Conservation (phyloP, 2,113 vertebrate genomes). For the Hippocampus mohnikei region DNA sequence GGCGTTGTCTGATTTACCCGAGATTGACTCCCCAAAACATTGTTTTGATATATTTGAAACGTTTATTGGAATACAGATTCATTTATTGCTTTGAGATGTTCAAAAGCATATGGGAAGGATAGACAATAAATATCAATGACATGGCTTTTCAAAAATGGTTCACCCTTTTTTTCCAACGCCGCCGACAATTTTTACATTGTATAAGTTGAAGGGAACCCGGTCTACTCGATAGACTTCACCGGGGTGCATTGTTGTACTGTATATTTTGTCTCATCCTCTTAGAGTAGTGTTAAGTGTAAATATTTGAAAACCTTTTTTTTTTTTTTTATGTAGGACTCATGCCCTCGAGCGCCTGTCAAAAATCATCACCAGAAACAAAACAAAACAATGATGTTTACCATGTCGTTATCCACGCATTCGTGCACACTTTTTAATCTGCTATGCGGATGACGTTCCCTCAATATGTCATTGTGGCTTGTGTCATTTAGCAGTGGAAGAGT, state of each 20-base stretch:
- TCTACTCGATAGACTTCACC: neutral
- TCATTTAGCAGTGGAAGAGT: slow-evolving; percentile 26
- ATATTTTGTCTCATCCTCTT: neutral
- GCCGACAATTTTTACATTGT: too few species aligned
- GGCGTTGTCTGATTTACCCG: neutral
- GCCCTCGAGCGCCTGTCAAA: neutral
- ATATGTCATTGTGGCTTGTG: slow-evolving; percentile 43
- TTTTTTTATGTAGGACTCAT: neutral
- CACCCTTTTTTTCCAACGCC: too few species aligned
- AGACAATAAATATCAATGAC: too few species aligned
- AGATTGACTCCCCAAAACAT: neutral
- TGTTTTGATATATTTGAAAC: too few species aligned
- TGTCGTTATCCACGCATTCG: neutral
- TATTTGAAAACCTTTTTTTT: neutral
- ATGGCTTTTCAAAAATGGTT: too few species aligned
- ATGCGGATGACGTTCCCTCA: slow-evolving; percentile 37
- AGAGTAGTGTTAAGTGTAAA: neutral
- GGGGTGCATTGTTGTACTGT: neutral
- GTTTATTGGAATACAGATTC: too few species aligned
- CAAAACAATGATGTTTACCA: neutral
- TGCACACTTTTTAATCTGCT: slow-evolving; percentile 3
- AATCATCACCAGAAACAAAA: neutral
- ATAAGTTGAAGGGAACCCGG: too few species aligned
- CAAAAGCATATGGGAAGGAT: too few species aligned
- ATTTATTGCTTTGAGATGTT: too few species aligned